These are phyloP conservation scores for Pterophyllum scalare DNA, from an alignment of 2,113 vertebrate species.

Conservation along the genomic window DNA sequence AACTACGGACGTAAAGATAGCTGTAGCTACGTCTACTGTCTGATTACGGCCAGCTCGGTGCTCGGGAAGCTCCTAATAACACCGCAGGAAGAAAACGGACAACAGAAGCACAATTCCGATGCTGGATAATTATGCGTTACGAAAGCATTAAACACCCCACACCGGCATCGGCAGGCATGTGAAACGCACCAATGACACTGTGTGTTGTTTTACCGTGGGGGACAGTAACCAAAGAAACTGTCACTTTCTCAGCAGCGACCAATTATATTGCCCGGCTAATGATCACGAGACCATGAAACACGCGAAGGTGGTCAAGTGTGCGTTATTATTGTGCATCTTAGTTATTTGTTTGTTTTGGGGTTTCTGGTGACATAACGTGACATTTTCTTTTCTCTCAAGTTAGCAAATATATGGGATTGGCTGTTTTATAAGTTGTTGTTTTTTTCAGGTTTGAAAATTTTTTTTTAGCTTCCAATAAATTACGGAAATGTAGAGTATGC, in stretches of 20 bases:
- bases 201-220: not conserved
- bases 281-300: slow-evolving; percentile 43
- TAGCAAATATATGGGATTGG: too few relatives aligned
- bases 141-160: slow-evolving; percentile 4
- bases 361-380: not conserved
- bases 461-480: too few relatives aligned
- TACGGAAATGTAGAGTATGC: too few relatives aligned
- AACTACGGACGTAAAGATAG: not conserved
- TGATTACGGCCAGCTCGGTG: not conserved
- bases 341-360: not conserved
- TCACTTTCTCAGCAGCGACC: not conserved
- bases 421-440: too few relatives aligned
- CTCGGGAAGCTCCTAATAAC: not conserved
- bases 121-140: slow-evolving; percentile 7
- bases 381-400: not conserved
- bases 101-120: not conserved
- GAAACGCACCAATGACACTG: slow-evolving; percentile 53
- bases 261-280: slow-evolving; percentile 56
- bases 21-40: not conserved
- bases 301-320: slow-evolving; percentile 23
- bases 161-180: slow-evolving; percentile 59
- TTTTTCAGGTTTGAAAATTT: too few relatives aligned
- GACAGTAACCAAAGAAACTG: slow-evolving; percentile 47
- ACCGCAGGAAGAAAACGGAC: not conserved
- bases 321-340: slow-evolving; percentile 39